phyloP scores from a whole-genome alignment of 1,140 invertebrate species.

The Zaprionus taronus region DNA sequence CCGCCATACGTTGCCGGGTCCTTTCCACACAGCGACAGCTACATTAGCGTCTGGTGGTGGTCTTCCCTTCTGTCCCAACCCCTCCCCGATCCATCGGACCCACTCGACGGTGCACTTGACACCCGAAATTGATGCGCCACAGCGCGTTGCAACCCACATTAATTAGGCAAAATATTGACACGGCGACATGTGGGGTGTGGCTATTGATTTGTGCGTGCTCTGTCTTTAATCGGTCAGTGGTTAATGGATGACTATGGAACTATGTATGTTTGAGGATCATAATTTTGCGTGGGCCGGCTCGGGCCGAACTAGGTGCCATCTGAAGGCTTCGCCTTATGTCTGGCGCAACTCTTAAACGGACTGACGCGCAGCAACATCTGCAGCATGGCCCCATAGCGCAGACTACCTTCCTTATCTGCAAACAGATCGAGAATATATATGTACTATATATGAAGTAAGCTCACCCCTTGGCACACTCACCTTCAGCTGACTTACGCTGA shows the following conservation, averaged over 20 bases:
- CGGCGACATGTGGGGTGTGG: conserved; percentile 60
- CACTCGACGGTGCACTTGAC: conserved; percentile 62
- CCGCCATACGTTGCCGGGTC: conserved; percentile 62
- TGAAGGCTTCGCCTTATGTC: neutral
- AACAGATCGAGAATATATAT: conserved; percentile 12
- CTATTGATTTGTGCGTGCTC: conserved; percentile 64
- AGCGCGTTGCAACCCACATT: conserved; percentile 61
- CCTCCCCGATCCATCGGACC: conserved; percentile 7
- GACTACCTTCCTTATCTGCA: conserved; percentile 35
- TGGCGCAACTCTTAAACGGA: conserved; percentile 24
- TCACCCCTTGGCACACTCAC: too few species aligned
- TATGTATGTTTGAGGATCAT: neutral
- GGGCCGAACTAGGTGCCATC: neutral
- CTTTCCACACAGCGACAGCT: conserved; percentile 32
- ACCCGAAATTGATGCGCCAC: conserved; percentile 69
- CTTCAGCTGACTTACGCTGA: neutral
- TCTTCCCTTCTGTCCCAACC: conserved; percentile 27
- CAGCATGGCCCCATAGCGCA: conserved; percentile 43
- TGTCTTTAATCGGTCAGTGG: conserved; percentile 53
- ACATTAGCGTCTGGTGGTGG: conserved; percentile 67
- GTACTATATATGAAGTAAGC: neutral
- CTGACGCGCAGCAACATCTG: conserved; percentile 50
- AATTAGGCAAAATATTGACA: conserved; percentile 82
- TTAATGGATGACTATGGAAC: neutral
- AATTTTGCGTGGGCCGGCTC: neutral